A percentile compares a stretch with the other conserved stretches of the same genome.
phyloP scores from a whole-genome alignment of 1,140 invertebrate genomes.

The Neelides sp. region DNA sequence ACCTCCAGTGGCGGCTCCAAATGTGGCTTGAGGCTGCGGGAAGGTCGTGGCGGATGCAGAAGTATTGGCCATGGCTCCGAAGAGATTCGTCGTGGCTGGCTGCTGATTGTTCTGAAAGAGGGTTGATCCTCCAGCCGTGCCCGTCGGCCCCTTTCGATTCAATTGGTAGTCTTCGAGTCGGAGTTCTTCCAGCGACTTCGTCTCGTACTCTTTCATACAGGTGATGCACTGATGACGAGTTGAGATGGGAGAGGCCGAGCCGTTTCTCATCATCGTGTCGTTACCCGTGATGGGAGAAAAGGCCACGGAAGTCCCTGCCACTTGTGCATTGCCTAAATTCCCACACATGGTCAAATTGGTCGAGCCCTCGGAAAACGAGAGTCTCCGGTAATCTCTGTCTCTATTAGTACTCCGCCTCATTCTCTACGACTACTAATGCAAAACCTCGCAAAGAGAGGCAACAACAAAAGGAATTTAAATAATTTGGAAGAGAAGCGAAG shows the following conservation, averaged over 20 bases:
- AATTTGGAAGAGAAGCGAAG: too few species aligned
- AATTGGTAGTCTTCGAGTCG: constrained; percentile 83
- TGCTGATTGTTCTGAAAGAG: constrained; percentile 9
- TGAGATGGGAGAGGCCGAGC: constrained; percentile 62
- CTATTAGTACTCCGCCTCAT: too few species aligned
- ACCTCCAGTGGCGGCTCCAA: constrained; percentile 24
- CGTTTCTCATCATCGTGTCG: constrained; percentile 82
- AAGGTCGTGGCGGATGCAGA: too few species aligned
- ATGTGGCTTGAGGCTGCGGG: constrained; percentile 35
- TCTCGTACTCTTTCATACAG: constrained; percentile 95
- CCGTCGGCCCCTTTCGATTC: constrained; percentile 61
- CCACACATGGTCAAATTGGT: too few species aligned
- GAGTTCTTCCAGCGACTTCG: constrained; percentile 85
- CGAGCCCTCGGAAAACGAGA: too few species aligned
- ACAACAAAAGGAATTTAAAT: too few species aligned
- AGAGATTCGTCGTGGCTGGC: too few species aligned
- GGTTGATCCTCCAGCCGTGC: constrained; percentile 14
- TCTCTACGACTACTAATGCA: too few species aligned
- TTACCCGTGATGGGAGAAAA: constrained; percentile 74
- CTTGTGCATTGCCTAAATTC: constrained; percentile 32
- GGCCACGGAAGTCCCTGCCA: constrained; percentile 62
- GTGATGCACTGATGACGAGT: constrained; percentile 91
- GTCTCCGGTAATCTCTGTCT: too few species aligned
- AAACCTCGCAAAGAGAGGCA: too few species aligned
- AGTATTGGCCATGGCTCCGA: too few species aligned